These are phyloP conservation scores for Scomber colias DNA, from an alignment of 2,113 vertebrate species.

Conservation along the genomic window DNA sequence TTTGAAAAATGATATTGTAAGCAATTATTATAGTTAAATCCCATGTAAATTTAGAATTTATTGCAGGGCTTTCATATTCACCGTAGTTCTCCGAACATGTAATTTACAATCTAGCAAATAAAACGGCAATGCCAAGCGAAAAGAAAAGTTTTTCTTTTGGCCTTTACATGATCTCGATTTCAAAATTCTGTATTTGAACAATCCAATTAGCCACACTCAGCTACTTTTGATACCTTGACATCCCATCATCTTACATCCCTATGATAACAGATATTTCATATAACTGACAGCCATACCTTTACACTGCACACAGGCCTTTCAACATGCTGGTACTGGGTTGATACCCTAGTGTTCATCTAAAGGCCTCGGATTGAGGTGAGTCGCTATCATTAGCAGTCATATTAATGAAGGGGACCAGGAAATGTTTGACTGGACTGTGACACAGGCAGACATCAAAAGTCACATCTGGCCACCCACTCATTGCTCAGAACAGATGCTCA, in stretches of 20 bases:
- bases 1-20: background rate
- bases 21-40: background rate
- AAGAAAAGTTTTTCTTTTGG: conserved; percentile 10
- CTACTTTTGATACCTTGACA: conserved; percentile 47
- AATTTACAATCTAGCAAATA: background rate
- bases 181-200: conserved; percentile 26
- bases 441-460: conserved; percentile 70
- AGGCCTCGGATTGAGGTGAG: conserved; percentile 52
- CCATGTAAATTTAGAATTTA: background rate
- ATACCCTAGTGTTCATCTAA: conserved; percentile 50
- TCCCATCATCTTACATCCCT: conserved; percentile 42
- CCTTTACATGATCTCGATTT: conserved; percentile 24
- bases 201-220: conserved; percentile 32
- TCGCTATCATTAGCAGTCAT: conserved; percentile 54
- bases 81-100: background rate
- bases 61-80: too few species aligned
- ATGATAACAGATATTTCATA: conserved; percentile 40
- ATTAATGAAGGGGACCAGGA: conserved; percentile 56
- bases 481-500: conserved; percentile 63
- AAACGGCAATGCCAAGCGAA: background rate
- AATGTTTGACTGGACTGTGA: conserved; percentile 67
- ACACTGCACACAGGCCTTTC: conserved; percentile 41
- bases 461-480: conserved; percentile 67
- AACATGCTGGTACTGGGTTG: conserved; percentile 29
- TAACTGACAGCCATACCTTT: conserved; percentile 44